Percentiles rank a stretch among this genome's conserved stretches.
phyloP scores from a whole-genome alignment of 2,113 vertebrate species.

The Tringa solitaria region DNA sequence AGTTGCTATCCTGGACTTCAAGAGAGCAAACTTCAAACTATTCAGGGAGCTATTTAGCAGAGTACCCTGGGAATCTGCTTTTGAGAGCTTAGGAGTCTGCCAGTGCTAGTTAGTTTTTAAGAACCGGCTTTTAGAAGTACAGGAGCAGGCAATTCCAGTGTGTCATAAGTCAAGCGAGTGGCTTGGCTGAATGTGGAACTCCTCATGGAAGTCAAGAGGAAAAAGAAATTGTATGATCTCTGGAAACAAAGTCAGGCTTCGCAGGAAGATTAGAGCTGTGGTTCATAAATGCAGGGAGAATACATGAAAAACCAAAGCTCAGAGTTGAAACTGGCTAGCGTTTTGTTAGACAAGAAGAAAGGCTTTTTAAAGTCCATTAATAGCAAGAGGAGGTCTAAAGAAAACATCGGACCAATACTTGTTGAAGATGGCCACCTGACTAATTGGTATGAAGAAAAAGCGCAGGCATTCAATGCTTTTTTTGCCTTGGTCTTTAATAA shows the following conservation, averaged over 20 bases:
- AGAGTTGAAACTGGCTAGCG: not conserved
- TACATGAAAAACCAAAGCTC: not conserved
- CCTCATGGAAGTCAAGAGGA: not conserved
- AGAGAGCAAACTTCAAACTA: not conserved
- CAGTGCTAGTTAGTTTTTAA: not conserved
- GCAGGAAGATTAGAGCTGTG: not conserved
- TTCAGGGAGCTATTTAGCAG: not conserved
- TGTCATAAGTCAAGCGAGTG: not conserved
- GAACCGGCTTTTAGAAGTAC: not conserved
- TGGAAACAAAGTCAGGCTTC: not conserved
- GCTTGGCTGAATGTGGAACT: not conserved
- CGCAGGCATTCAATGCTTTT: not conserved
- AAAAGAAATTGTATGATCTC: not conserved
- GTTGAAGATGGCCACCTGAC: not conserved
- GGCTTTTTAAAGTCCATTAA: not conserved
- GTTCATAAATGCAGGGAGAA: not conserved
- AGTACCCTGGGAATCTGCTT: not conserved
- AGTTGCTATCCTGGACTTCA: not conserved
- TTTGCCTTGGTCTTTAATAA: not conserved
- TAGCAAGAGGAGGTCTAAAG: not conserved
- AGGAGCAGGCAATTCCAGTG: not conserved
- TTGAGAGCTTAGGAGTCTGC: not conserved
- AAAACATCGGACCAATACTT: not conserved
- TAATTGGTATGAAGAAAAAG: not conserved
- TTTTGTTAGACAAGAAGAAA: not conserved